These are phyloP conservation scores for Nasua narica DNA, from an alignment of 2,797 vertebrate genomes.

Conservation along the genomic window DNA sequence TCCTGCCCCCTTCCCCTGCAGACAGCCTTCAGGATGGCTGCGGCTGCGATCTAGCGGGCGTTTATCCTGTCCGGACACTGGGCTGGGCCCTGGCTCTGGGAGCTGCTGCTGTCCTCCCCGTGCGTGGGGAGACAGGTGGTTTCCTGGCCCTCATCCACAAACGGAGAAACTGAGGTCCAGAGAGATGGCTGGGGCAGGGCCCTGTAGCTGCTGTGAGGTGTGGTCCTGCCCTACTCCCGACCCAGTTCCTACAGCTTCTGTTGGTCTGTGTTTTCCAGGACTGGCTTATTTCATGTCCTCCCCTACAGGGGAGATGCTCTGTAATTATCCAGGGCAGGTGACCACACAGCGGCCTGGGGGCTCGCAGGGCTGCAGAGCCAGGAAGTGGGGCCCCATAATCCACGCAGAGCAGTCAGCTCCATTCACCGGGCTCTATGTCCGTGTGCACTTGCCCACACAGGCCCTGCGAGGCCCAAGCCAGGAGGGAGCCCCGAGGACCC, in stretches of 20 bases:
- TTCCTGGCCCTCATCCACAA: fast-evolving
- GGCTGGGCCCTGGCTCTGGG: neutral
- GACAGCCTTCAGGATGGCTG: no score
- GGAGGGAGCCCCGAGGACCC: neutral
- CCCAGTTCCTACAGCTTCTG: fast-evolving
- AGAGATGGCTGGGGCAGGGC: fast-evolving
- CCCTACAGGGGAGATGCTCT: no score
- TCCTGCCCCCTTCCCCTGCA: fast-evolving
- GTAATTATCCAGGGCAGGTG: no score
- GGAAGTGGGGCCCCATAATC: neutral
- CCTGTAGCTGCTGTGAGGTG: neutral
- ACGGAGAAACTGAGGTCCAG: neutral
- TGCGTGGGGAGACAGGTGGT: fast-evolving
- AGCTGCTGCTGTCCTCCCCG: neutral
- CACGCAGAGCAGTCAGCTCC: fast-evolving
- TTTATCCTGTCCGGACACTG: fast-evolving
- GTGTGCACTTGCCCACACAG: fast-evolving
- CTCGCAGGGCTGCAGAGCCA: neutral
- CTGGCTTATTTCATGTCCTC: no score
- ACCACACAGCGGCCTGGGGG: fast-evolving
- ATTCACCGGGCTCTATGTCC: fast-evolving
- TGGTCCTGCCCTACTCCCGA: fast-evolving
- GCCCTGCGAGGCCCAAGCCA: neutral
- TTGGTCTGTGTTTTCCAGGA: fast-evolving
- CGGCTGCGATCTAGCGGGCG: fast-evolving